A percentile compares a stretch with the other conserved stretches of the same genome.
phyloP scores from a whole-genome alignment of 2,888 invertebrate species.

The Macaria notata region DNA sequence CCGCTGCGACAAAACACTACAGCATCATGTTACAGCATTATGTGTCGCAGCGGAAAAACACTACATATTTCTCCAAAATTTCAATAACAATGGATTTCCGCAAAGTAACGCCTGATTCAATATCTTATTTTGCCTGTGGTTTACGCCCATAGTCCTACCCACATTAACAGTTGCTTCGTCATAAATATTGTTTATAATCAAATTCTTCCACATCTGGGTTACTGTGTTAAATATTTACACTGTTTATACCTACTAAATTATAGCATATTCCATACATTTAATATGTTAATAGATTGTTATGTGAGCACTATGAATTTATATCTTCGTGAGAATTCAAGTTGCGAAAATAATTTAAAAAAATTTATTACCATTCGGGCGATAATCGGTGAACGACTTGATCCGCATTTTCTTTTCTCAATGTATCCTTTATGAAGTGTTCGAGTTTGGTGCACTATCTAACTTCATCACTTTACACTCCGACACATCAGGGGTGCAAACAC shows the following conservation, averaged over 20 bases:
- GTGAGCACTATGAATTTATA: slow-evolving; percentile 2
- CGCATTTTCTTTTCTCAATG: slow-evolving; percentile 81
- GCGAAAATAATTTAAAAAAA: slow-evolving; percentile 9
- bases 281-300: slow-evolving; percentile 8
- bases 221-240: slow-evolving; percentile 4
- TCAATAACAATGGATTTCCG: too few relatives aligned
- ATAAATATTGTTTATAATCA: too few relatives aligned
- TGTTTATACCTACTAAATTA: neutral
- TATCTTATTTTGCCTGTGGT: too few relatives aligned
- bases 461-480: slow-evolving; percentile 74
- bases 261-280: slow-evolving; percentile 12
- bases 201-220: slow-evolving; percentile 9
- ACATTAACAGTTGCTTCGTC: too few relatives aligned
- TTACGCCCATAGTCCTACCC: too few relatives aligned
- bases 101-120: too few relatives aligned
- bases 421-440: slow-evolving; percentile 78
- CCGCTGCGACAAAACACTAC: too few relatives aligned
- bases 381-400: slow-evolving; percentile 74
- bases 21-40: too few relatives aligned
- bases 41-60: too few relatives aligned
- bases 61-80: too few relatives aligned
- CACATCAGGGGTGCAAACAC: slow-evolving; percentile 58
- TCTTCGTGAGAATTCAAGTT: neutral
- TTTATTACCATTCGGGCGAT: slow-evolving; percentile 79
- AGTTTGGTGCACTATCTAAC: slow-evolving; percentile 65